These are phyloP conservation scores for Crenichthys baileyi DNA, from an alignment of 2,797 vertebrate genomes.

Conservation along the genomic window DNA sequence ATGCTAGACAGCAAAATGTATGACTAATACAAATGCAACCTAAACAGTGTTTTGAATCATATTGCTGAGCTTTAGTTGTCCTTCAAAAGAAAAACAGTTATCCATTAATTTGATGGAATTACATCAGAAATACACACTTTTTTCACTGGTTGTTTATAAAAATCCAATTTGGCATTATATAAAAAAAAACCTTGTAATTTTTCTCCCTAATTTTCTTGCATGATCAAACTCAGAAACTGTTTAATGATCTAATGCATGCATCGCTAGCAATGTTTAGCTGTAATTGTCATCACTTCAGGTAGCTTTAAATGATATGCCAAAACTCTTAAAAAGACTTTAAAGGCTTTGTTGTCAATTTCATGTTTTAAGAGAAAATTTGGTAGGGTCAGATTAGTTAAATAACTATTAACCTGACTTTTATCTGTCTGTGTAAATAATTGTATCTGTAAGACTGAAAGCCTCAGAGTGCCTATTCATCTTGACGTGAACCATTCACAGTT, in stretches of 20 bases:
- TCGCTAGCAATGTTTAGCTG: constrained; percentile 16
- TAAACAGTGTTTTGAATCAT: background rate
- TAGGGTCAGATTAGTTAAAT: background rate
- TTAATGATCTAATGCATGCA: too few relatives aligned
- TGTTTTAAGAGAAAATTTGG: background rate
- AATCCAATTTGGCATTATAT: background rate
- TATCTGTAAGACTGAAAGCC: background rate
- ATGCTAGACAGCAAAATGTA: background rate
- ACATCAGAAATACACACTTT: constrained; percentile 22
- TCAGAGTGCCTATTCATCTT: background rate
- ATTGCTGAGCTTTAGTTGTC: background rate
- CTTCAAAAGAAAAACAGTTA: constrained; percentile 23
- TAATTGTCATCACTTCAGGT: constrained; percentile 36
- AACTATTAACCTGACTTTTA: background rate
- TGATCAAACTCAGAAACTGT: background rate
- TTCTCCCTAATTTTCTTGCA: background rate
- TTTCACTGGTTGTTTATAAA: constrained; percentile 39
- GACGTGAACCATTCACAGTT: background rate
- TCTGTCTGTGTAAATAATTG: background rate
- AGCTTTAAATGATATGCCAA: constrained; percentile 7
- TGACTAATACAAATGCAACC: background rate
- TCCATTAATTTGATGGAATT: constrained; percentile 16
- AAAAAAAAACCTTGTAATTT: background rate
- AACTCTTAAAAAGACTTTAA: background rate
- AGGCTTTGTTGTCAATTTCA: background rate